Conservation (phyloP, 2,797 vertebrate species). For the Microchirus variegatus region DNA sequence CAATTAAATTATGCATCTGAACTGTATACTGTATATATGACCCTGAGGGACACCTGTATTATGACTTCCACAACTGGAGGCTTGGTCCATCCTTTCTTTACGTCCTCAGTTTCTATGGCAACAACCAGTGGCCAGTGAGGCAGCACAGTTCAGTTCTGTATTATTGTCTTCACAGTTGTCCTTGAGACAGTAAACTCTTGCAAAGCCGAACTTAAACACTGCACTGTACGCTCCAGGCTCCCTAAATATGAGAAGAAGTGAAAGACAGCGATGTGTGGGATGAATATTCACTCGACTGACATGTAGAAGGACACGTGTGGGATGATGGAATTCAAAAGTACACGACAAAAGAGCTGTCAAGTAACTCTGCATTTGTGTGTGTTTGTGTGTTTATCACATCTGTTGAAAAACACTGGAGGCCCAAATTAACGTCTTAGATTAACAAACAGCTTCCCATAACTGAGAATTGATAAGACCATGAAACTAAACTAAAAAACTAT, state of each 20-base stretch:
- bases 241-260: background rate
- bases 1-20: too few species aligned
- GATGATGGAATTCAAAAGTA: constrained; percentile 7
- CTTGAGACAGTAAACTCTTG: background rate
- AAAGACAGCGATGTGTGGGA: constrained; percentile 18
- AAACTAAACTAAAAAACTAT: background rate
- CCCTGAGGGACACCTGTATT: background rate
- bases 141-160: background rate
- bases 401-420: background rate
- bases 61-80: background rate
- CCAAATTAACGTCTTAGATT: background rate
- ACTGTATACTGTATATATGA: background rate
- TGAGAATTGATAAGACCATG: background rate
- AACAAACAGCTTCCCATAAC: background rate
- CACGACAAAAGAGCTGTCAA: background rate
- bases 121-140: background rate
- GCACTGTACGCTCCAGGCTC: constrained; percentile 5
- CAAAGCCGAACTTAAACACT: background rate
- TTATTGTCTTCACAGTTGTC: background rate
- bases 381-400: background rate
- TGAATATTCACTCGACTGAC: background rate
- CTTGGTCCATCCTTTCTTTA: background rate
- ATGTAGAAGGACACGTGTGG: constrained; percentile 12
- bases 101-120: background rate
- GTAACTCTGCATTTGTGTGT: background rate